These are phyloP conservation scores for Melanotaenia duboulayi DNA, from an alignment of 2,113 vertebrate species.

Conservation along the genomic window DNA sequence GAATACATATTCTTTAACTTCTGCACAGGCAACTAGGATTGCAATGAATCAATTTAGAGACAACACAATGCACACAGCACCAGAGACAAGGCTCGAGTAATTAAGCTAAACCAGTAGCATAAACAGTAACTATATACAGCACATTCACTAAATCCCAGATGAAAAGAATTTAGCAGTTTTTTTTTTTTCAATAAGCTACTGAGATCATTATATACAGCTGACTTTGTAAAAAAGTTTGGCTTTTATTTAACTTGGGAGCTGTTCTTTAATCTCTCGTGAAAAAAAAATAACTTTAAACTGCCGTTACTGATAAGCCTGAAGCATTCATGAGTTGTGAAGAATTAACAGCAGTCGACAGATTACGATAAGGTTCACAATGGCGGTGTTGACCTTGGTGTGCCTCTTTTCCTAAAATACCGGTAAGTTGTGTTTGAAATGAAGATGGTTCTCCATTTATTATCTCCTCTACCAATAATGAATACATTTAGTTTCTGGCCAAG, in stretches of 20 bases:
- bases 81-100: neutral
- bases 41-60: conserved; percentile 7
- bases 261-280: conserved; percentile 8
- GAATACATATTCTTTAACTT: conserved; percentile 1
- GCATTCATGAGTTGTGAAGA: conserved; percentile 2
- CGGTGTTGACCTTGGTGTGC: neutral
- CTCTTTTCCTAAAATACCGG: neutral
- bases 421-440: conserved; percentile 12
- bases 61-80: neutral
- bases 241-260: conserved; percentile 3
- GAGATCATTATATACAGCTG: neutral
- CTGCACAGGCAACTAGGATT: conserved; percentile 1
- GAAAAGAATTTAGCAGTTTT: neutral
- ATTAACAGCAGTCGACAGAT: neutral
- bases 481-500: conserved; percentile 2
- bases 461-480: neutral
- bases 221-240: neutral
- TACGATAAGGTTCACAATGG: conserved; percentile 10
- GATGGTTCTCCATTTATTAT: neutral
- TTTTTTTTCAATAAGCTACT: neutral
- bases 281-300: neutral
- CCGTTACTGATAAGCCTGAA: neutral
- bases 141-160: conserved; percentile 4
- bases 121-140: conserved; percentile 11
- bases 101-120: neutral